A percentile compares a stretch with the other conserved stretches of the same genome.
These are phyloP conservation scores for Galerucella nymphaeae DNA, from an alignment of 2,888 invertebrate species.

Conservation along the genomic window DNA sequence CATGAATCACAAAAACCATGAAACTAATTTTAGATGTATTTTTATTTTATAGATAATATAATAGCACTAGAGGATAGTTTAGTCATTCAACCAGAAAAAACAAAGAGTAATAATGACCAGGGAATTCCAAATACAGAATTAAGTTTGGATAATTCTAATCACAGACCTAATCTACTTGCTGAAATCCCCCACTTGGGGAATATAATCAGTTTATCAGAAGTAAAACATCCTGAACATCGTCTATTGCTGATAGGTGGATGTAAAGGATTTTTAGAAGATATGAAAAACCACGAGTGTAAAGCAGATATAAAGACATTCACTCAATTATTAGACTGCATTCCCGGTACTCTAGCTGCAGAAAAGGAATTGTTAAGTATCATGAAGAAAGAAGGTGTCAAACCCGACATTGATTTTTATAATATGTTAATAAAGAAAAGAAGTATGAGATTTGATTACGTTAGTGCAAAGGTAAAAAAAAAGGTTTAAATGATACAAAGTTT, in stretches of 20 bases:
- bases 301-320: constrained; percentile 86
- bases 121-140: constrained; percentile 5
- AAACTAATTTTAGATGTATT: background rate
- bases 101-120: background rate
- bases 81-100: background rate
- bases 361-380: constrained; percentile 74
- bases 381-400: constrained; percentile 69
- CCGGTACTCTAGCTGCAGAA: constrained; percentile 75
- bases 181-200: constrained; percentile 71
- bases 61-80: background rate
- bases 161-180: constrained; percentile 76
- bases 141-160: background rate
- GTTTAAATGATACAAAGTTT: background rate
- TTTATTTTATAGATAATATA: background rate
- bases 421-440: constrained; percentile 85
- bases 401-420: constrained; percentile 88
- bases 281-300: constrained; percentile 73
- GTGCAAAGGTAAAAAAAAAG: constrained; percentile 67
- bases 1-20: no score
- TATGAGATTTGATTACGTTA: constrained; percentile 74
- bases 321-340: constrained; percentile 78
- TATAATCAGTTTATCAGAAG: constrained; percentile 70
- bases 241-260: constrained; percentile 84
- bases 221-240: constrained; percentile 73
- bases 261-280: constrained; percentile 78